A percentile compares a stretch with the other conserved stretches of the same genome.
Conservation (phyloP, 2,888 invertebrate genomes). For the Philereme transversata region DNA sequence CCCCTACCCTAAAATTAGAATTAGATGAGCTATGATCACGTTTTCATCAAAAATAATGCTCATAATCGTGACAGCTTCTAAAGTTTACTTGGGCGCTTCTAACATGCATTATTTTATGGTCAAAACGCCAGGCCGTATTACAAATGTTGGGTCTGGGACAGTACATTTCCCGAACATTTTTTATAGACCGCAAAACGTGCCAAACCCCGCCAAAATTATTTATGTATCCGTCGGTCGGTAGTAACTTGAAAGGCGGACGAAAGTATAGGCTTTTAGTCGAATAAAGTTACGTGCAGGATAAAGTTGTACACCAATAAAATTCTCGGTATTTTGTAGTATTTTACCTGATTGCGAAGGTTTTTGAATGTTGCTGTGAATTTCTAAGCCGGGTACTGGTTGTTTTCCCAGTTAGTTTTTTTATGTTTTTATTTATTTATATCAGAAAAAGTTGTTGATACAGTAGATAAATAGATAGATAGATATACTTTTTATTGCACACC, state of each 20-base stretch:
- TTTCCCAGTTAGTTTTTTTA: slow-evolving; percentile 3
- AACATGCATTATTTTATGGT: neutral
- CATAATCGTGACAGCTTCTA: no score
- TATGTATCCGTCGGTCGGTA: slow-evolving; percentile 28
- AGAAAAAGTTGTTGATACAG: no score
- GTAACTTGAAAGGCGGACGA: slow-evolving; percentile 28
- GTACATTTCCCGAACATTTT: slow-evolving; percentile 33
- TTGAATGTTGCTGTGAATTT: neutral
- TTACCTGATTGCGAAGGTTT: slow-evolving; percentile 5
- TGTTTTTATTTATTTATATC: no score
- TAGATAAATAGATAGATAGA: no score
- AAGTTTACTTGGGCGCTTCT: no score
- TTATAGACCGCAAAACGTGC: slow-evolving; percentile 39
- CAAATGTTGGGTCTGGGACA: slow-evolving; percentile 9
- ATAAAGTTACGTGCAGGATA: slow-evolving; percentile 23
- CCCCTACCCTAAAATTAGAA: no score
- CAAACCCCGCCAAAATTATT: slow-evolving; percentile 35
- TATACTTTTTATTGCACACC: no score
- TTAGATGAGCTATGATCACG: no score
- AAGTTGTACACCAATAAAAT: slow-evolving; percentile 20
- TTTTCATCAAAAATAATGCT: no score
- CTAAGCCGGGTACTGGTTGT: slow-evolving; percentile 16
- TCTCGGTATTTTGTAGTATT: slow-evolving; percentile 16
- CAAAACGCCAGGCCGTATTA: slow-evolving; percentile 11
- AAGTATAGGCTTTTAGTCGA: slow-evolving; percentile 28